phyloP scores from a whole-genome alignment of 2,797 vertebrate genomes.

The Oryzias dopingdopingensis region DNA sequence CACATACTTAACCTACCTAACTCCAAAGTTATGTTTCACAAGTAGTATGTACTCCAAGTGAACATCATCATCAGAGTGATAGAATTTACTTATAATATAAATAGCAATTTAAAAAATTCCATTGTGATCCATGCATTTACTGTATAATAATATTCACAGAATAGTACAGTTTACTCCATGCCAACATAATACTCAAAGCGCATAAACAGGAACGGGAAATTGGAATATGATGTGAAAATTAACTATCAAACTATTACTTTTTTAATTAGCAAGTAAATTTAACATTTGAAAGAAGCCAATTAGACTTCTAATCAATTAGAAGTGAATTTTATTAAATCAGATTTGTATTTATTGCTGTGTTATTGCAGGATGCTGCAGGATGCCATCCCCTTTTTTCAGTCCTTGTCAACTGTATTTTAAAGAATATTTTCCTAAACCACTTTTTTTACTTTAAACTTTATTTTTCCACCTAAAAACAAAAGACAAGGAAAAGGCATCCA shows the following conservation, averaged over 20 bases:
- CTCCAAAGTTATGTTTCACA: conserved; percentile 26
- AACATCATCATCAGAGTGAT: conserved; percentile 63
- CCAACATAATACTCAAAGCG: conserved; percentile 58
- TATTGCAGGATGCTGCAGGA: conserved; percentile 24
- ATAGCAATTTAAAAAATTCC: conserved; percentile 58
- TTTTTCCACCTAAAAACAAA: conserved; percentile 41
- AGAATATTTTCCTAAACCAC: neutral
- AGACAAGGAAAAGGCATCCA: conserved; percentile 49
- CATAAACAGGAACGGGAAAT: conserved; percentile 22
- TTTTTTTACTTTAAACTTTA: conserved; percentile 43
- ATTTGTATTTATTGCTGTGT: conserved; percentile 26
- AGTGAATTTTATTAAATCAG: conserved; percentile 18
- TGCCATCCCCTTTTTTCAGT: conserved; percentile 1
- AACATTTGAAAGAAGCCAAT: conserved; percentile 48
- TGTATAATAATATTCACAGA: neutral
- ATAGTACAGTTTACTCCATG: conserved; percentile 44
- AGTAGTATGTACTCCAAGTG: conserved; percentile 33
- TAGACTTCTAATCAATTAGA: conserved; percentile 36
- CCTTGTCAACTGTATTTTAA: conserved; percentile 39
- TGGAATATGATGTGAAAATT: conserved; percentile 2
- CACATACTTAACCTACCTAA: conserved; percentile 4
- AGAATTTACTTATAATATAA: conserved; percentile 52
- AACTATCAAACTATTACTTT: conserved; percentile 59
- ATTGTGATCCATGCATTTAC: conserved; percentile 43
- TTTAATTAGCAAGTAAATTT: conserved; percentile 42